Evolutionary conservation across 2,888 invertebrate species (phyloP), one percentile per base, ranked within the genome.

Genomic region (Nebria salina): DNA sequence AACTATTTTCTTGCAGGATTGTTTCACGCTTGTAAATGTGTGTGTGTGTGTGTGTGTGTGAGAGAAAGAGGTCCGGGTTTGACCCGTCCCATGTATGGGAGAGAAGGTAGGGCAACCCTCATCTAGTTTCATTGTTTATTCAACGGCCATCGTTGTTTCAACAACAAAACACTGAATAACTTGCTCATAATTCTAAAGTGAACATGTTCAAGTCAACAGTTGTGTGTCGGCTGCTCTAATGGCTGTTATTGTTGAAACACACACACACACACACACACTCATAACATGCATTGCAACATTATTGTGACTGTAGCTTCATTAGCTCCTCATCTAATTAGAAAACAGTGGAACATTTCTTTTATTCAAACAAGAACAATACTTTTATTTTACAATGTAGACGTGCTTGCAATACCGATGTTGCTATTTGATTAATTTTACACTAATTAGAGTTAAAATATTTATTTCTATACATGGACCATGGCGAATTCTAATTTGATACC

Each of bases 101-200:
- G 70, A 54, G 70, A 70, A 70, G 70, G 70, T 70, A 70, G 26
- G 70, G 26, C 70, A 70, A 80, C 80, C 80, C 80, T 80, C 80
- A 80, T 80, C 75, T 80, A 75, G 80, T 75, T 80, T 70, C 80
- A 80, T 80, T 80, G 80, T 80, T 80, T 80, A 80, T 80, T 80
- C 80, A 80, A 75, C 80, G 75, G 74, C 79, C 79, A 79, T 79
- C 73, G 79, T 79, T 79, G 79, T 79, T 73, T 66, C 68, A 80
- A 75, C 80, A 80, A 80, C 80, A 80, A 80, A 80, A 80, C 80
- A 80, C 65, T 70, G 80, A 80, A 80, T 75, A 80, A 80, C 80
- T 80, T 80, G 75, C 80, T 80, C 80, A 80, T 80, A 80, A 80
- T 75, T 80, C 75, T 80, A 66, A 80, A 80, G 75, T 80, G 75